Conservation (phyloP, 2,113 vertebrate genomes). For the Anseranas semipalmata region DNA sequence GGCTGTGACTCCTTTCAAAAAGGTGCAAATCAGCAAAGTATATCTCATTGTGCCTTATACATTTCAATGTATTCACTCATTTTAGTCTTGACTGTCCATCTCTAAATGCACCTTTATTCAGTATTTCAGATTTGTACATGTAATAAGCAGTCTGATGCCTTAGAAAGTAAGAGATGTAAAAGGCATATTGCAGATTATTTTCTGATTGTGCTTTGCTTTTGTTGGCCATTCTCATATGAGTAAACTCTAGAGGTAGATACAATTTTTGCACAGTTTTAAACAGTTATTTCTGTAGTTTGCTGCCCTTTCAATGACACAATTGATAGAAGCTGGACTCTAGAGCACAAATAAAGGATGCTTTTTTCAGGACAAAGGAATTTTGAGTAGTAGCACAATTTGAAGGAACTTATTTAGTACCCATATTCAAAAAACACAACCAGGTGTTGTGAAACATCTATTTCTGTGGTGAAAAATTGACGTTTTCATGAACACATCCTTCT, state of each 20-base stretch:
- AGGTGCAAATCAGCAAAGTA: not conserved
- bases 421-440: not conserved
- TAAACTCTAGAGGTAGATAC: not conserved
- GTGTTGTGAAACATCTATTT: not conserved
- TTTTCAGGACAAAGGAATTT: not conserved
- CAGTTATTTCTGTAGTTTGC: not conserved
- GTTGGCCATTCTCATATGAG: not conserved
- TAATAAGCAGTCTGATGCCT: not conserved
- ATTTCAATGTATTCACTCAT: not conserved
- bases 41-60: not conserved
- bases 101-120: not conserved
- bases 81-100: not conserved
- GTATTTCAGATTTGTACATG: not conserved
- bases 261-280: not conserved
- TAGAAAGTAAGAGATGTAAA: not conserved
- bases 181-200: not conserved
- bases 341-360: not conserved
- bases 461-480: not conserved
- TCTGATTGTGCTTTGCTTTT: not conserved
- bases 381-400: not conserved
- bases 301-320: not conserved
- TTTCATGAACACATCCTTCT: not conserved
- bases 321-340: not conserved
- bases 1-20: not conserved
- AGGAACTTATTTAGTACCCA: not conserved